These are phyloP conservation scores for Regulus satrapa DNA, from an alignment of 2,113 vertebrate species.

Conservation along the genomic window DNA sequence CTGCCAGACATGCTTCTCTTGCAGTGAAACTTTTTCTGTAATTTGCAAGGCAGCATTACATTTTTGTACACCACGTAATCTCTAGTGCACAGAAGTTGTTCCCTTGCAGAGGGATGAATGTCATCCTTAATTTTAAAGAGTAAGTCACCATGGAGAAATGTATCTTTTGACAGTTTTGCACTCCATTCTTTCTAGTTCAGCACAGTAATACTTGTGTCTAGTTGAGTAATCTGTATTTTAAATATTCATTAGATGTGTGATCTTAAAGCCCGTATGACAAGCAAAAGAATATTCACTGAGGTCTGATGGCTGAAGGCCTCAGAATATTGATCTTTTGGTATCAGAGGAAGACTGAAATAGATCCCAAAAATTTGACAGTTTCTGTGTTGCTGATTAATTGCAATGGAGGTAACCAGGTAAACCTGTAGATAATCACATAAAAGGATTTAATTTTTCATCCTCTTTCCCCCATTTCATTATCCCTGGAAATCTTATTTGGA, in stretches of 20 bases:
- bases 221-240: not conserved
- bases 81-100: not conserved
- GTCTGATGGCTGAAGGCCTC: not conserved
- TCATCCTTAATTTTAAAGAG: not conserved
- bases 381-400: not conserved
- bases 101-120: not conserved
- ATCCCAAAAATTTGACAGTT: not conserved
- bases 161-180: not conserved
- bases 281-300: not conserved
- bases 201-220: not conserved
- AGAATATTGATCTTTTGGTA: not conserved
- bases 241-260: not conserved
- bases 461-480: not conserved
- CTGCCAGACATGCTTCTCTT: not conserved
- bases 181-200: not conserved
- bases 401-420: not conserved
- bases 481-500: not conserved
- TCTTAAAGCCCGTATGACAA: not conserved
- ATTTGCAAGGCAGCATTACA: not conserved
- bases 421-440: not conserved
- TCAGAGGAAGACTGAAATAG: not conserved
- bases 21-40: not conserved
- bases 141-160: not conserved
- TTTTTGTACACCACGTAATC: not conserved
- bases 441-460: not conserved